Evolutionary conservation across 92 coral and sea anemone species (phyloP).

Genomic region (Actinostola sp.): DNA sequence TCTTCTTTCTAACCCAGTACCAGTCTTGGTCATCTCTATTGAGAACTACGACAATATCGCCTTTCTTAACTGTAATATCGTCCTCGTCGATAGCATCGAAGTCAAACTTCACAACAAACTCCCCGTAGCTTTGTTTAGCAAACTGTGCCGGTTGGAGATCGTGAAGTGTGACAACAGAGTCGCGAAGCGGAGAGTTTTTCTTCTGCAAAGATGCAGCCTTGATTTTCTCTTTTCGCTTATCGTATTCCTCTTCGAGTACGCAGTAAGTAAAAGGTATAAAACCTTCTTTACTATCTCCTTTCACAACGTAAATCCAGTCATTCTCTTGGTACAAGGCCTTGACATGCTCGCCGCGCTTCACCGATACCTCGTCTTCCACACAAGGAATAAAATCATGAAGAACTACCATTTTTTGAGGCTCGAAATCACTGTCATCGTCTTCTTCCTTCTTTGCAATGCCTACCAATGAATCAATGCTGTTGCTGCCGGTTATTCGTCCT

Average conservation of each 20-base stretch:
- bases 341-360: constrained; percentile 88
- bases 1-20: constrained; percentile 83
- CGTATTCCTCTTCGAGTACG: constrained; percentile 74
- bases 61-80: constrained; percentile 76
- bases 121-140: constrained; percentile 76
- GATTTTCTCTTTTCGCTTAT: constrained; percentile 73
- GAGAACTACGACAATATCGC: constrained; percentile 77
- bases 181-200: constrained; percentile 55
- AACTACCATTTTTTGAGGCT: constrained; percentile 91
- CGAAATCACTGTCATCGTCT: constrained; percentile 69
- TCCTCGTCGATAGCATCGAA: constrained; percentile 89
- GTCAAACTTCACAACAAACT: constrained; percentile 78
- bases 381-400: constrained; percentile 94
- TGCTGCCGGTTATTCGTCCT: constrained; percentile 55
- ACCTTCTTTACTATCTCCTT: constrained; percentile 85
- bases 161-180: constrained; percentile 44
- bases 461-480: constrained; percentile 70
- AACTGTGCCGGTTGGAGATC: constrained; percentile 48
- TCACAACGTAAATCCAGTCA: constrained; percentile 88
- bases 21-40: constrained; percentile 95
- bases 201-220: constrained; percentile 39
- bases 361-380: constrained; percentile 93
- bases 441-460: constrained; percentile 51
- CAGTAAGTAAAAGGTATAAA: constrained; percentile 94
- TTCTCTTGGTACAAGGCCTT: constrained; percentile 92